Conservation (phyloP, 2,888 invertebrate genomes). For the Zygothrica quintamaculata region DNA sequence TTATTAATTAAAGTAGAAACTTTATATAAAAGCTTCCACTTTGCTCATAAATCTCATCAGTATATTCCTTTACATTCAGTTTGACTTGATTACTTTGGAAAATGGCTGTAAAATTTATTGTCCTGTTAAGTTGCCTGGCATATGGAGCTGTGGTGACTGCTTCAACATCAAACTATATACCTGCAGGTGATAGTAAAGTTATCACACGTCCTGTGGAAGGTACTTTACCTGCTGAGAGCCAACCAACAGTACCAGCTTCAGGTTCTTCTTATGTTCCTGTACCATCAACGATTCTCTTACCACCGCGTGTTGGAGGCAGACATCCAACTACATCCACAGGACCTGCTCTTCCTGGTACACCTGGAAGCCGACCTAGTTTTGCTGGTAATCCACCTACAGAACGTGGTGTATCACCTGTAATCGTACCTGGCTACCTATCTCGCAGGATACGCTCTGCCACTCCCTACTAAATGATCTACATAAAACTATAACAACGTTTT, state of each 20-base stretch:
- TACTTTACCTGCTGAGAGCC: not conserved
- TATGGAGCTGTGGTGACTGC: slow-evolving; percentile 26
- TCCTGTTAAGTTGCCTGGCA: slow-evolving; percentile 32
- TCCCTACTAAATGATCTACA: too few species aligned
- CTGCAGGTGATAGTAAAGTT: slow-evolving; percentile 10
- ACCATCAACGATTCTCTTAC: too few species aligned
- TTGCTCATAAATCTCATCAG: slow-evolving; percentile 33
- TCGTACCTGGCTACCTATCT: too few species aligned
- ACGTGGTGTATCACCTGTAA: too few species aligned
- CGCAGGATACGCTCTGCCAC: too few species aligned
- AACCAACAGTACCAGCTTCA: not conserved
- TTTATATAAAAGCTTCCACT: slow-evolving; percentile 45
- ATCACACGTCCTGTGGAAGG: not conserved
- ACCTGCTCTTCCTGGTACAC: too few species aligned
- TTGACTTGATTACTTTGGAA: slow-evolving; percentile 2
- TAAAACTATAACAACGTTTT: too few species aligned
- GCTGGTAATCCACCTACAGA: too few species aligned
- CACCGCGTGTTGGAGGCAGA: too few species aligned
- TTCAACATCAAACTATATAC: slow-evolving; percentile 15
- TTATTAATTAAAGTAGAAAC: slow-evolving; percentile 1
- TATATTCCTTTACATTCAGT: slow-evolving; percentile 12
- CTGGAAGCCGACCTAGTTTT: too few species aligned
- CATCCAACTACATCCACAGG: too few species aligned
- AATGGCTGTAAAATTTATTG: slow-evolving; percentile 21
- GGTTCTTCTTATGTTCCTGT: too few species aligned